Base-by-base conservation (phyloP, 1,140 invertebrate species). In the Pseudomyrmex sp. region DNA sequence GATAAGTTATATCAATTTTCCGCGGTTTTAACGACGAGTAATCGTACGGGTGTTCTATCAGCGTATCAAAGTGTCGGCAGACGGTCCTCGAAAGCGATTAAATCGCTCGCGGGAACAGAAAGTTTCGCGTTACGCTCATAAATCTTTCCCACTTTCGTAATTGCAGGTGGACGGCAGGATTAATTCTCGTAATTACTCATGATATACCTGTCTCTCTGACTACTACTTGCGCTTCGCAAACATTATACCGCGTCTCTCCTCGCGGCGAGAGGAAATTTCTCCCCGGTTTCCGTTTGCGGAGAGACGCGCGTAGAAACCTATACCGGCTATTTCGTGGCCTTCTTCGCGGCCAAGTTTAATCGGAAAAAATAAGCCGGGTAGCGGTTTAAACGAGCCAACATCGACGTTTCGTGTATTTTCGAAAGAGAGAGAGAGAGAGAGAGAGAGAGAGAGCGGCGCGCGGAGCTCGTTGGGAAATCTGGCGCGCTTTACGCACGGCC, bases 151-250 rank as follows among this genome's bases (percentile, higher is more conserved):
- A 48, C 76, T 80, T 59, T 80, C 66, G 52, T 50, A 80, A 80
- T 80, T 72, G 70, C 66, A 72, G 54, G 54, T 59, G 65, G 66
- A 72, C 66, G 54, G 23, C 44, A 54, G 48, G 76, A 80, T 80
- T 80, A 80, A 80, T 80, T 80, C 76, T 80, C 66, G 44, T 80
- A 80, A 72, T 80, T 80, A 72, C 76, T 80, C 66, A 35, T 12
- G 54, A 80, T 70, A 59, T 79, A 79, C 20, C 65, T 80, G 54
- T 59, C 56, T 59, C 56, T 59, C 35, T 50, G 76, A 80, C n/a
- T 70, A 52, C 48, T 80, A 52, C 48, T 54, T 35, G 35, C 35
- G 23, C 44, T 48, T 12, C 35, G 46, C 76, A 59, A 61, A 80
- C 70, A 70, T 79, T 80, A 26, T n/a, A 7, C 35, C 35, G 35